phyloP scores from a whole-genome alignment of 2,888 invertebrate genomes.

The Chydorus sphaericus region DNA sequence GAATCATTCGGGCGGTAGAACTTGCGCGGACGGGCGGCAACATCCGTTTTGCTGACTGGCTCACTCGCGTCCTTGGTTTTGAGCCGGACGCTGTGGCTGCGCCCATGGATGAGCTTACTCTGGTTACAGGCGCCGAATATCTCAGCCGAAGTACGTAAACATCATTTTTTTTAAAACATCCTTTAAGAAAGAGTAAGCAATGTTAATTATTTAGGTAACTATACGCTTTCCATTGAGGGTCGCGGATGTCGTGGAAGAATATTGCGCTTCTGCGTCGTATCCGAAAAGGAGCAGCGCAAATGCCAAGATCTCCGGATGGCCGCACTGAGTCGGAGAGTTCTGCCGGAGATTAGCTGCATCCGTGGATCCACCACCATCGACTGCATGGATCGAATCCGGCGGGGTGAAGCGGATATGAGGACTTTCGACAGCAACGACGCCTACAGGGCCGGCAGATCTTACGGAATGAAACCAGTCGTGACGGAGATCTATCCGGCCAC shows the following conservation, averaged over 20 bases:
- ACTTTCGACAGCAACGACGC: conserved; percentile 56
- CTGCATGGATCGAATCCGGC: conserved; percentile 50
- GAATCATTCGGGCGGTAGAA: conserved; percentile 18
- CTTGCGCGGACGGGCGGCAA: conserved; percentile 10
- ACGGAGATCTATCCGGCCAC: conserved; percentile 43
- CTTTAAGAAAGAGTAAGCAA: background rate
- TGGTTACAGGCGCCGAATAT: conserved; percentile 45
- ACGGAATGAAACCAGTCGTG: conserved; percentile 43
- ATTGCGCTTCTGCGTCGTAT: conserved; percentile 47
- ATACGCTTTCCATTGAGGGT: conserved; percentile 28
- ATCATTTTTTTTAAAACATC: background rate
- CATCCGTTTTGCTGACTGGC: conserved; percentile 9
- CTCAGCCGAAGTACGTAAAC: conserved; percentile 35
- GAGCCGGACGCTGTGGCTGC: conserved; percentile 10
- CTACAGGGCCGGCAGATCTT: conserved; percentile 43
- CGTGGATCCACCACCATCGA: conserved; percentile 44
- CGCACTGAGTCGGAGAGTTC: conserved; percentile 59
- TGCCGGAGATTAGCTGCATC: conserved; percentile 65
- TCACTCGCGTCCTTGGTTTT: conserved; percentile 12
- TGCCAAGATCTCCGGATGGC: conserved; percentile 54
- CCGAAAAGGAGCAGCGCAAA: conserved; percentile 50
- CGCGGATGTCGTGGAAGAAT: conserved; percentile 24
- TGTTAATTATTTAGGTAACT: conserved; percentile 25
- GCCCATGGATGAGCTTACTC: conserved; percentile 11
- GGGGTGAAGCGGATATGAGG: conserved; percentile 52